Evolutionary conservation across 2,797 vertebrate genomes (phyloP).

Genomic region (Enteromius mattozi): DNA sequence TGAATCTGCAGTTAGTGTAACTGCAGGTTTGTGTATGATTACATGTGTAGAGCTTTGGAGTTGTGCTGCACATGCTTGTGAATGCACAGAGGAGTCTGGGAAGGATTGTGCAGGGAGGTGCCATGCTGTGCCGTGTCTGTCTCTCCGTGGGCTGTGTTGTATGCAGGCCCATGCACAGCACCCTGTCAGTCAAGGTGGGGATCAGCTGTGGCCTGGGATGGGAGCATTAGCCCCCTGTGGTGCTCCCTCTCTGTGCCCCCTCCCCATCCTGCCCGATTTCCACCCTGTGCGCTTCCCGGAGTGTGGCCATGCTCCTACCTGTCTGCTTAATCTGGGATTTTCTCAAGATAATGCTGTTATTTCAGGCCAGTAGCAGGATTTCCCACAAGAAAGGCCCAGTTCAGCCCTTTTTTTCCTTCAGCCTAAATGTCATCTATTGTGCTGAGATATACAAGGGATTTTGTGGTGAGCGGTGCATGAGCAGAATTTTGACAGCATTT

Average conservation of each 20-base stretch:
- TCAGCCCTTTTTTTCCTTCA: conserved; percentile 69
- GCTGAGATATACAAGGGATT: conserved; percentile 60
- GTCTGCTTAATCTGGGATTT: conserved; percentile 91
- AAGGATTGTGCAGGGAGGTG: conserved; percentile 27
- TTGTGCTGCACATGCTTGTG: conserved; percentile 11
- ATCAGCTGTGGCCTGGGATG: conserved; percentile 95
- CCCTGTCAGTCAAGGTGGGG: conserved; percentile 92
- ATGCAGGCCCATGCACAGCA: conserved; percentile 80
- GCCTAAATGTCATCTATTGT: conserved; percentile 59
- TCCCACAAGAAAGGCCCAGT: conserved; percentile 82
- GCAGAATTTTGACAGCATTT: conserved; percentile 60
- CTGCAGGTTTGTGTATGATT: conserved; percentile 1
- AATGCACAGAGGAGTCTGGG: conserved; percentile 31
- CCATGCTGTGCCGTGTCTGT: conserved; percentile 38
- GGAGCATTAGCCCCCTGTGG: conserved; percentile 96
- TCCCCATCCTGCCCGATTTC: conserved; percentile 64
- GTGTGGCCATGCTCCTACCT: conserved; percentile 83
- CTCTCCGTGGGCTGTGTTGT: conserved; percentile 82
- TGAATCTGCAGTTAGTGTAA: not conserved
- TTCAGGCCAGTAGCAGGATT: conserved; percentile 85
- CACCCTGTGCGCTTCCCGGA: conserved; percentile 69
- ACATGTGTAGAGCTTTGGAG: not conserved
- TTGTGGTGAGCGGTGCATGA: conserved; percentile 49
- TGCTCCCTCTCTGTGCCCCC: conserved; percentile 83
- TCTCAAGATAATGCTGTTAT: conserved; percentile 90